Base-by-base conservation (phyloP, 1,140 invertebrate species). In the Leptinotarsa lineolata region DNA sequence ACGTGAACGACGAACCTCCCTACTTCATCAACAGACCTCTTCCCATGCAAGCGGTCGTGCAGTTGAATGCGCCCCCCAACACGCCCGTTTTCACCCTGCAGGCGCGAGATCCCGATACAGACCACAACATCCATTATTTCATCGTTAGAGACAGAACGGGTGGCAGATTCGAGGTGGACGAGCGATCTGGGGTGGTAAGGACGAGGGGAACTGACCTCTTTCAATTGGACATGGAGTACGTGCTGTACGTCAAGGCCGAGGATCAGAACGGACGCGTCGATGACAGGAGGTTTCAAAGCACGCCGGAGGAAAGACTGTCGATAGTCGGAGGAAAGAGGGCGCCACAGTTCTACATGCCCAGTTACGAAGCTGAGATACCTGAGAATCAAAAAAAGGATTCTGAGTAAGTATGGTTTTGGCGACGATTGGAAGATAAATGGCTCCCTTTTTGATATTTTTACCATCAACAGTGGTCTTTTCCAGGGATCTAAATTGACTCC, bases 351-450 rank as follows among this genome's bases (percentile, higher is more conserved):
- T 97, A 97, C 81, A 93, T 97, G 89, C 92, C 92, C 4, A 93
- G 92, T 78, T 97, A 97, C 83, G 95, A 96, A 82, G 94, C 95
- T 0, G 95, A 96, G 85, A 97, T 97, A 80, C 95, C 95, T 1
- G 96, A 97, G 85, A 97, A 97, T 84, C 94, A 97, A 85, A 95
- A 95, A 84, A 97, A 97, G 85, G 95, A 97, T 85, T 96, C 95
- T 22, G 95, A 97, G 95, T 97, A 89, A 91, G 92, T 90, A 76
- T 54, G 15, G 2, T 15, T n/a, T 13, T 18, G 48, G n/a, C 11
- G 30, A 8, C 1, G 30, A 30, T 30, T 30, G 1, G 30, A 2
- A 0, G 30, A 8, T 30, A 6, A 2, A 6, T 30, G 30, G 1
- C 24, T 30, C 24, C 8, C 24, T 8, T 8, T 30, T 8, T 30